Conservation (phyloP, 2,888 invertebrate genomes). For the Drosophila ezoana region DNA sequence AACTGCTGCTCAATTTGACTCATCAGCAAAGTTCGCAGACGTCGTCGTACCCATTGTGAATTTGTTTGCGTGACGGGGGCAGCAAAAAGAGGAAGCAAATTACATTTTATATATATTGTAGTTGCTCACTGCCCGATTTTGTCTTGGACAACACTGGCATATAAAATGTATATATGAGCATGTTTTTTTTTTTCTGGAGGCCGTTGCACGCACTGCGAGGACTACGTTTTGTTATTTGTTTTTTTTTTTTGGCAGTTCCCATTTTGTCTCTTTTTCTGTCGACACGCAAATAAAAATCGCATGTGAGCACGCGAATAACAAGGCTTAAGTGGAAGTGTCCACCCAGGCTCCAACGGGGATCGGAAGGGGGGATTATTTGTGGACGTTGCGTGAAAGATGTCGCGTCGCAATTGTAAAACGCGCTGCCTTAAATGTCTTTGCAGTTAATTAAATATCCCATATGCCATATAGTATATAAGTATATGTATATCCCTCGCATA, state of each 20-base stretch:
- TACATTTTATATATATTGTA: conserved; percentile 56
- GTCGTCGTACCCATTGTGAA: conserved; percentile 27
- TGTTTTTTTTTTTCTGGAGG: conserved; percentile 17
- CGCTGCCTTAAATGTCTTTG: conserved; percentile 74
- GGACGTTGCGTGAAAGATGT: conserved; percentile 66
- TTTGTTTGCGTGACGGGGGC: conserved; percentile 58
- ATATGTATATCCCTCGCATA: neutral
- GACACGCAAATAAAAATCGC: conserved; percentile 82
- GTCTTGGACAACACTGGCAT: conserved; percentile 13
- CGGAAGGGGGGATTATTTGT: conserved; percentile 1
- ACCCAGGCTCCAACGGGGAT: neutral
- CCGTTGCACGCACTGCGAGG: conserved; percentile 60
- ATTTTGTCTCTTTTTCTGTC: conserved; percentile 47
- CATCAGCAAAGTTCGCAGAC: conserved; percentile 68
- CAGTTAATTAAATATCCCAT: conserved; percentile 76
- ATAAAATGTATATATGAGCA: conserved; percentile 22
- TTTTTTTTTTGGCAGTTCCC: conserved; percentile 58
- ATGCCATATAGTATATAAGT: conserved; percentile 20
- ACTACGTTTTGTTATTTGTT: conserved; percentile 38
- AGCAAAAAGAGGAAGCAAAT: conserved; percentile 52
- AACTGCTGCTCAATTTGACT: conserved; percentile 74
- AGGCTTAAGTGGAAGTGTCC: conserved; percentile 53
- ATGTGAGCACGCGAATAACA: conserved; percentile 79
- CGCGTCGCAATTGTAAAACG: conserved; percentile 70
- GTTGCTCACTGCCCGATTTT: conserved; percentile 32